Evolutionary conservation across 2,888 invertebrate genomes (phyloP).

Genomic region (Pelosia muscerda): DNA sequence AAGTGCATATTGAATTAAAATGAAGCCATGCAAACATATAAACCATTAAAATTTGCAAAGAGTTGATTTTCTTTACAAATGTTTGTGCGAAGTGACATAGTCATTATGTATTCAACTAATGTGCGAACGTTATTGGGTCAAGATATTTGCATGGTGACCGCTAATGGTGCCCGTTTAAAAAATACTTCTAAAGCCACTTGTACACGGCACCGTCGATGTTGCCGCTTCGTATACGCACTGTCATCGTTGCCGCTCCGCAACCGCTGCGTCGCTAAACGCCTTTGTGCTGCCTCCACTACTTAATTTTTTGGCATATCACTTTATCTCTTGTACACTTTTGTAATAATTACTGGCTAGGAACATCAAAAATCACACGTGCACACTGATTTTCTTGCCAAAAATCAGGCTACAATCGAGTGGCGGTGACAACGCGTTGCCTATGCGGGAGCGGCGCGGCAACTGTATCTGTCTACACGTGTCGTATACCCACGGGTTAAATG

Average conservation of each 20-base stretch:
- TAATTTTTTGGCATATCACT: background rate
- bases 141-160: constrained; percentile 43
- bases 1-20: background rate
- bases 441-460: background rate
- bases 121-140: constrained; percentile 45
- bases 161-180: constrained; percentile 19
- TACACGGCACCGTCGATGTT: background rate
- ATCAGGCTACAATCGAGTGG: background rate
- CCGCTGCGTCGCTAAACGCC: background rate
- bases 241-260: background rate
- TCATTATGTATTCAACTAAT: constrained; percentile 40
- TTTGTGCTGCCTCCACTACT: too few relatives aligned
- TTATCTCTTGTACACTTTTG: background rate
- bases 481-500: background rate
- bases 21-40: background rate
- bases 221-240: background rate
- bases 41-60: background rate
- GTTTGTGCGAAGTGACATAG: constrained; percentile 20
- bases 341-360: background rate
- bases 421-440: background rate
- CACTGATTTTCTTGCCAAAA: background rate
- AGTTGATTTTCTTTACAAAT: constrained; percentile 13
- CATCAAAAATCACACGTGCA: background rate
- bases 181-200: background rate
- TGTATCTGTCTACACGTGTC: background rate